Conservation (phyloP, 2,113 vertebrate species). For the human (Homo sapiens) region DNA sequence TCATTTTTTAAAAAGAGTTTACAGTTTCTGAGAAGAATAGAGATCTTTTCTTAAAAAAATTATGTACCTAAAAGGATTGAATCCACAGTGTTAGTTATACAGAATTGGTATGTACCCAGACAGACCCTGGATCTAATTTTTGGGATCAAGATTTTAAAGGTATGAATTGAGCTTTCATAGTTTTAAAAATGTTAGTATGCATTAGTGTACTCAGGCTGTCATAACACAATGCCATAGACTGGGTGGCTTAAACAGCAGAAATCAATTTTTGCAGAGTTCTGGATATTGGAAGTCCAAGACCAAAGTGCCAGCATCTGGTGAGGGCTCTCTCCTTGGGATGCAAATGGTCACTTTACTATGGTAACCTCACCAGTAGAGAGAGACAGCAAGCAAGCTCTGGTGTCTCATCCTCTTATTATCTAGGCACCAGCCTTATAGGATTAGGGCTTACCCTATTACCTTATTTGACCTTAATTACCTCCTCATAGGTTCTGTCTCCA, state of each 20-base stretch:
- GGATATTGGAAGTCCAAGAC: neutral
- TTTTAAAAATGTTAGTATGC: slow-evolving; percentile 12
- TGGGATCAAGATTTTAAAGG: slow-evolving; percentile 14
- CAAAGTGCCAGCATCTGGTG: neutral
- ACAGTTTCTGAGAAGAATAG: neutral
- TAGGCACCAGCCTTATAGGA: neutral
- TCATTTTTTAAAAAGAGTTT: neutral
- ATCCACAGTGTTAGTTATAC: neutral
- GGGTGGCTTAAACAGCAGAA: neutral
- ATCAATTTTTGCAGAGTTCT: neutral
- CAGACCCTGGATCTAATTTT: neutral
- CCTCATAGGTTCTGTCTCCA: neutral
- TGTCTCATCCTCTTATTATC: neutral
- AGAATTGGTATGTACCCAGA: neutral
- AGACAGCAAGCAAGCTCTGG: neutral
- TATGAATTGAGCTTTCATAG: neutral
- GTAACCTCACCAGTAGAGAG: neutral
- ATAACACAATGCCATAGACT: neutral
- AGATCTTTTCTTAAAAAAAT: neutral
- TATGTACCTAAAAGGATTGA: neutral
- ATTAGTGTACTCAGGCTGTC: slow-evolving; percentile 2
- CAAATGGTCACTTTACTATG: neutral
- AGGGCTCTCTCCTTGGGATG: neutral
- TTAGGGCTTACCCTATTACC: neutral
- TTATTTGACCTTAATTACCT: neutral